Evolutionary conservation across 1,140 invertebrate species (phyloP), one percentile per base, ranked within the genome.

Genomic region (Vanessa atalanta): DNA sequence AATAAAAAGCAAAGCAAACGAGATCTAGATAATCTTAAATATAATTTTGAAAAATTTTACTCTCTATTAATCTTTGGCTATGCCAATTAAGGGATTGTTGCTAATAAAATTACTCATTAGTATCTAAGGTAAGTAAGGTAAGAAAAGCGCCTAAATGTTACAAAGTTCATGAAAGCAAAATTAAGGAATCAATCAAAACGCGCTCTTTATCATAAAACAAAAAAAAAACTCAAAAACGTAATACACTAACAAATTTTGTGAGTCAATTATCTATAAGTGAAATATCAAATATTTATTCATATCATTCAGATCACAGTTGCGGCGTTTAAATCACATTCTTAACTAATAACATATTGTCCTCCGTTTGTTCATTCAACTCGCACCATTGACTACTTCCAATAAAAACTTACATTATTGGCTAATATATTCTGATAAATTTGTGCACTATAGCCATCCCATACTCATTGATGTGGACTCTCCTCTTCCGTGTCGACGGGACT

Each of bases 401-500:
- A 79, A 81, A 78, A 75, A 73, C 63, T 66, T 67, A 72, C 60
- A 70, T 73, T 83, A 87, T 82, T 86, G 81, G 79, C 70, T 83
- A 86, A 81, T 75, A 83, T 80, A 82, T 84, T 72, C 55, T 79
- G 73, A 79, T 80, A 79, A 65, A 83, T 80, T 85, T 85, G 82
- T 81, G 83, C 80, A 79, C 82, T 83, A 83, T 65, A 68, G 48
- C 65, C 74, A 68, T 82, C 73, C 81, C 79, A 77, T 77, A 76
- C 85, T 94, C 94, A 94, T 94, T 95, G 95, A 92, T 95, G 95
- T 79, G 95, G 96, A 88, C 95, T 95, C 90, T 96, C 96, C 87
- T 96, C 96, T 84, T 96, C 95, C 66, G 95, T 96, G 83, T 97
- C 96, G 80, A 97, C 95, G 70, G 96, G 96, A 85, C 96, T 97